These are phyloP conservation scores for Amiota communis DNA, from an alignment of 2,888 invertebrate species.

Conservation along the genomic window DNA sequence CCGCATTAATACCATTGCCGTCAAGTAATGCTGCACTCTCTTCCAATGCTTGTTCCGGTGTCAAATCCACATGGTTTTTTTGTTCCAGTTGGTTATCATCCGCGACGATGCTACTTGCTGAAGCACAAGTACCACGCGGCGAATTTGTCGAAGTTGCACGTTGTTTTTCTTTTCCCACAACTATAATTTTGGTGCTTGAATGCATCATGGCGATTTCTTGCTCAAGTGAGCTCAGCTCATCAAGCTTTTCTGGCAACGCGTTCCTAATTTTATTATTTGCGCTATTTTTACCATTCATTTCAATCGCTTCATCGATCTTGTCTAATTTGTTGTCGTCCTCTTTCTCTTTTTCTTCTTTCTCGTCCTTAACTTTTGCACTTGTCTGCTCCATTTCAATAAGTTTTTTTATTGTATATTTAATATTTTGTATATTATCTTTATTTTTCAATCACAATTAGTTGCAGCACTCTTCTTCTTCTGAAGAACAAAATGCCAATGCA, in stretches of 20 bases:
- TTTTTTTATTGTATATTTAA: neutral
- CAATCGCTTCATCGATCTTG: neutral
- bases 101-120: conserved; percentile 18
- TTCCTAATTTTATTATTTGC: neutral
- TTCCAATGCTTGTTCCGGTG: conserved; percentile 30
- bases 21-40: conserved; percentile 9
- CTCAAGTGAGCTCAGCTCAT: conserved; percentile 67
- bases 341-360: conserved; percentile 8
- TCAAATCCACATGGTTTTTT: conserved; percentile 8
- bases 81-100: neutral
- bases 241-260: conserved; percentile 48
- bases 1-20: neutral
- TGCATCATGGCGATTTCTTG: conserved; percentile 71
- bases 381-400: neutral
- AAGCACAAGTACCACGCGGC: neutral
- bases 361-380: neutral
- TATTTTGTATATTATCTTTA: no score
- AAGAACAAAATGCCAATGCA: no score
- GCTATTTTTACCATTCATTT: conserved; percentile 12
- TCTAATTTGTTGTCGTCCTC: neutral
- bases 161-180: neutral
- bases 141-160: neutral
- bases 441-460: no score
- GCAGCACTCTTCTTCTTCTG: no score
- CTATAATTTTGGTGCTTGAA: conserved; percentile 24